Evolutionary conservation across 2,113 vertebrate genomes (phyloP).

Genomic region (Cyanistes caeruleus): DNA sequence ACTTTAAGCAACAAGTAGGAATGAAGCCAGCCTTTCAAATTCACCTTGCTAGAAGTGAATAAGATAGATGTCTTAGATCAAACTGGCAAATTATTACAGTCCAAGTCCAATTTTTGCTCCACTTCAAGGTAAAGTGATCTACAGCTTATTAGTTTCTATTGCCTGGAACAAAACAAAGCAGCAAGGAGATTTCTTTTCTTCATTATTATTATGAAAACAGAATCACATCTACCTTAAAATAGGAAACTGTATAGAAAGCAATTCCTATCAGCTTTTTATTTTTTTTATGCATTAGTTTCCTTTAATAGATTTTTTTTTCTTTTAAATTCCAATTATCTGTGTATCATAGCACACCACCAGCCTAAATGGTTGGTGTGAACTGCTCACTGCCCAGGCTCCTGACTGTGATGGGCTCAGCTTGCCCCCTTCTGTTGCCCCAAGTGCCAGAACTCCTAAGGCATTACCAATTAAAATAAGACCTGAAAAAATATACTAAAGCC

Average conservation of each 20-base stretch:
- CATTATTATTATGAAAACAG: not conserved
- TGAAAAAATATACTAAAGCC: not conserved
- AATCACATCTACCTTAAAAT: not conserved
- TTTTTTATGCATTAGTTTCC: not conserved
- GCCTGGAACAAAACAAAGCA: slow-evolving; percentile 11
- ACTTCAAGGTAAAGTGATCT: not conserved
- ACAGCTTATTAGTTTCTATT: not conserved
- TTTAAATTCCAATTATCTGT: not conserved
- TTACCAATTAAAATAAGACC: not conserved
- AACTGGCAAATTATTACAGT: not conserved
- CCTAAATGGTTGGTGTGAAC: not conserved
- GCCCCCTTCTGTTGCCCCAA: not conserved
- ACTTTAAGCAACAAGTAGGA: not conserved
- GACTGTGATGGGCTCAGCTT: not conserved
- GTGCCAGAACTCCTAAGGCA: not conserved
- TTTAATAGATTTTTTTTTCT: not conserved
- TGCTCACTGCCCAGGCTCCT: not conserved
- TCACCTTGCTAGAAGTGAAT: not conserved
- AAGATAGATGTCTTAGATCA: not conserved
- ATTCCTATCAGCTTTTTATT: not conserved
- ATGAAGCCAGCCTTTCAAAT: slow-evolving; percentile 1
- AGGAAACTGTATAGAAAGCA: not conserved
- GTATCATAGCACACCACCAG: not conserved
- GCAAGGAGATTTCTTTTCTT: not conserved
- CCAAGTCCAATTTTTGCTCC: not conserved